phyloP scores from a whole-genome alignment of 2,113 vertebrate genomes.

The Nycticorax nycticorax region DNA sequence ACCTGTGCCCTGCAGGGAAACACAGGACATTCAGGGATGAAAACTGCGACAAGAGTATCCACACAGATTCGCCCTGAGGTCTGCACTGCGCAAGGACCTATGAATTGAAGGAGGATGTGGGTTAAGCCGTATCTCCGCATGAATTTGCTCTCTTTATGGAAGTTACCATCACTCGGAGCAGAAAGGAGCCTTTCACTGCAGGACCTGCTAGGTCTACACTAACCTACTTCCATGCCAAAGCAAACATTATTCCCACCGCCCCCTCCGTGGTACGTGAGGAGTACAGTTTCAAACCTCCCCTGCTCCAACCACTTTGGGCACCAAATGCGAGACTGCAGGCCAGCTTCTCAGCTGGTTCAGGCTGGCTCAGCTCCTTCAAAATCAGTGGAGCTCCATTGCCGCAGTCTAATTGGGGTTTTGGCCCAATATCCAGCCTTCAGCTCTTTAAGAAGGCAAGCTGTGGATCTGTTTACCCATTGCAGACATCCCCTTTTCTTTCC shows the following conservation, averaged over 20 bases:
- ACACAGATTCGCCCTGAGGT: neutral
- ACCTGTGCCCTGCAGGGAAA: neutral
- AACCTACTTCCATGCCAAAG: constrained; percentile 28
- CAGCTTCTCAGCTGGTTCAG: neutral
- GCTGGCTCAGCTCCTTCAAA: neutral
- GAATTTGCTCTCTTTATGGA: constrained; percentile 24
- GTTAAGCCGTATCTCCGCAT: neutral
- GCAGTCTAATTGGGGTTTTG: neutral
- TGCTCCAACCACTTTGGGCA: neutral
- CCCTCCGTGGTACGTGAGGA: neutral
- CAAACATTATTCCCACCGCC: constrained; percentile 27
- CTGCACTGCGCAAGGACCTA: neutral
- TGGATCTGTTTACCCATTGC: neutral
- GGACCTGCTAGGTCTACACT: neutral
- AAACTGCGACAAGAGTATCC: neutral
- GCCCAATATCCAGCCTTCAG: neutral
- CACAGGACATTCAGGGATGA: neutral
- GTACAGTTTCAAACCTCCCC: constrained; percentile 37
- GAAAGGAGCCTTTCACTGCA: constrained; percentile 52
- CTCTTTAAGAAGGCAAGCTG: neutral
- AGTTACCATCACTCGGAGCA: neutral
- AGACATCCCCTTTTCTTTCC: neutral
- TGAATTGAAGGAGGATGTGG: neutral
- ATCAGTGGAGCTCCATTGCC: neutral
- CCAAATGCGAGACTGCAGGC: neutral